Percentiles rank a stretch among this genome's conserved stretches.
These are phyloP conservation scores for Cerastis leucographa DNA, from an alignment of 2,888 invertebrate genomes.

Conservation along the genomic window DNA sequence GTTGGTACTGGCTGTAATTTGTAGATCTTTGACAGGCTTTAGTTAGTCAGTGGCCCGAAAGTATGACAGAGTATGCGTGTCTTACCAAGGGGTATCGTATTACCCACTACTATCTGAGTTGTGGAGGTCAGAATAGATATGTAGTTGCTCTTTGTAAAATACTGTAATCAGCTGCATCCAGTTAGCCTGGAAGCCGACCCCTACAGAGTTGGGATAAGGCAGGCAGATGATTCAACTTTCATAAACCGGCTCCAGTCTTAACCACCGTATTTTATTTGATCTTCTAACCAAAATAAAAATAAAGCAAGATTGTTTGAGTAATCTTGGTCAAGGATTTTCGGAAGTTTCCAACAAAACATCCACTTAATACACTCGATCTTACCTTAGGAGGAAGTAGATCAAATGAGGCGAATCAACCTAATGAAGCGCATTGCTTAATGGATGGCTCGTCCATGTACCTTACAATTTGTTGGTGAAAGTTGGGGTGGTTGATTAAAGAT, in stretches of 20 bases:
- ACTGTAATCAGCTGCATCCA: background rate
- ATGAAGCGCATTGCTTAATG: constrained; percentile 41
- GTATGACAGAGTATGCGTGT: no score
- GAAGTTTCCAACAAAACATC: constrained; percentile 28
- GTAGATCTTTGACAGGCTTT: no score
- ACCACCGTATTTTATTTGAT: background rate
- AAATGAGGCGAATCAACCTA: constrained; percentile 40
- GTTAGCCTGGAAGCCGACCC: background rate
- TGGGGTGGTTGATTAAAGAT: constrained; percentile 13
- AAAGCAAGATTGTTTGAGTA: constrained; percentile 1
- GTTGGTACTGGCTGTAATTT: no score
- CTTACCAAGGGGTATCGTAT: no score
- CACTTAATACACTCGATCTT: constrained; percentile 34
- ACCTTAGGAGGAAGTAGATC: constrained; percentile 33
- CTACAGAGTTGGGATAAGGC: background rate
- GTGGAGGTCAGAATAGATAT: background rate
- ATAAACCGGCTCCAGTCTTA: no score
- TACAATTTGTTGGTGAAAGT: constrained; percentile 10
- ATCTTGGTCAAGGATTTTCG: constrained; percentile 22
- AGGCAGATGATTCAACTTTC: background rate
- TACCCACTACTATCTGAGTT: no score
- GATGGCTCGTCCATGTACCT: constrained; percentile 15
- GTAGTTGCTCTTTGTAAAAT: background rate
- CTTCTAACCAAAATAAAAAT: background rate
- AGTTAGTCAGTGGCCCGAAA: no score